Evolutionary conservation across 2,888 invertebrate species (phyloP), one percentile per base, ranked within the genome.

Genomic region (Oxycera nigricornis): DNA sequence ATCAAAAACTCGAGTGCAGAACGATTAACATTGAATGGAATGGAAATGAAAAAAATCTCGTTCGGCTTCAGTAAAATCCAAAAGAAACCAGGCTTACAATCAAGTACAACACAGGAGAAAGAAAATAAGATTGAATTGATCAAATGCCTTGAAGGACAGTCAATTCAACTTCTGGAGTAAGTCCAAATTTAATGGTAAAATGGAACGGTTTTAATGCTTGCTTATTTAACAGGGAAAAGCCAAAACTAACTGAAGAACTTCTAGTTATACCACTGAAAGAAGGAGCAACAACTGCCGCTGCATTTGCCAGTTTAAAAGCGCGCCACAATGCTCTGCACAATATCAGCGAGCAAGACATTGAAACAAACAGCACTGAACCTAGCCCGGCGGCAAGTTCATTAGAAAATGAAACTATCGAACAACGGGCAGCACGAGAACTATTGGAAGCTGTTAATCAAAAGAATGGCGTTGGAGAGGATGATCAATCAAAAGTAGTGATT

Each of bases 81-180:
- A 3, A 90, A 89, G 79, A 72, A 26, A 26, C 24, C 41, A 1
- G 62, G 35, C 26, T 14, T 52, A 20, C 17, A 26, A 2, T 4
- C 55, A 35, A 20, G 24, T 7, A 6, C 35, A 17, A 11, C 82
- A 76, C 68, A 73, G 65, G 78, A 81, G 78, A 77, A 81, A 35
- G 79, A 89, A 74, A 88, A 87, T 79, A 89, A 87, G 79, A 78
- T 84, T 7, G 92, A 94, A 80, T 89, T 91, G 62, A 92, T 94
- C 74, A 92, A 93, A 81, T 93, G 92, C 81, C 85, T 94, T 2
- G 94, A 94, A 85, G 91, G 90, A 24, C 90, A 92, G 80, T 86
- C 91, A 62, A 93, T 94, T 59, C 92, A 92, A 89, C 86, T 94
- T 41, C 87, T 91, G 68, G 90, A 90, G 92, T 92, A 87, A 87